phyloP scores from a whole-genome alignment of 1,140 invertebrate species.

The Sinella curviseta region DNA sequence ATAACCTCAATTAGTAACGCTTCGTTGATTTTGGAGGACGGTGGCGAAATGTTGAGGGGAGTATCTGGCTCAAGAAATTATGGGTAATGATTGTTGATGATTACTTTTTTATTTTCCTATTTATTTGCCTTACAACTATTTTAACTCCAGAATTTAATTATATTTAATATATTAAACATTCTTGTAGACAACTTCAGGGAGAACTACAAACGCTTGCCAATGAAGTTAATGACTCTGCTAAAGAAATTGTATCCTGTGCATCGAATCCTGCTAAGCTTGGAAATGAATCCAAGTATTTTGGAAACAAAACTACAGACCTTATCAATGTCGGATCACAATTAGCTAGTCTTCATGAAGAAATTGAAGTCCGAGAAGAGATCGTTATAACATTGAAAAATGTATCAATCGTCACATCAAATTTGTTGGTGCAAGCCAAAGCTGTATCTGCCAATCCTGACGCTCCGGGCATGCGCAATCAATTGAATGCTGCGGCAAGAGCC shows the following conservation, averaged over 20 bases:
- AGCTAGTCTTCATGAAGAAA: constrained; percentile 58
- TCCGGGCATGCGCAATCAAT: constrained; percentile 85
- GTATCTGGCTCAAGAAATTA: constrained; percentile 71
- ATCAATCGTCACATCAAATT: constrained; percentile 81
- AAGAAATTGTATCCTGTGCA: constrained; percentile 51
- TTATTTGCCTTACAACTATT: no score
- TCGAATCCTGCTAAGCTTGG: constrained; percentile 69
- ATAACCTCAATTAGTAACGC: constrained; percentile 77
- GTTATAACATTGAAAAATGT: constrained; percentile 83
- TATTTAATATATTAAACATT: neutral
- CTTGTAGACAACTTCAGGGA: constrained; percentile 72
- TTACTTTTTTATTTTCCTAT: no score
- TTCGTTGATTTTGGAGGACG: constrained; percentile 69
- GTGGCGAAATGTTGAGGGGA: constrained; percentile 54
- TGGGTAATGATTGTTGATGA: constrained; percentile 56
- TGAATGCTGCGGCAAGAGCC: constrained; percentile 76
- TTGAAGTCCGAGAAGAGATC: constrained; percentile 72
- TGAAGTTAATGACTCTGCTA: constrained; percentile 73
- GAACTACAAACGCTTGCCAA: constrained; percentile 80
- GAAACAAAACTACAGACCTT: constrained; percentile 53
- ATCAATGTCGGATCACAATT: constrained; percentile 41
- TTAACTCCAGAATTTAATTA: no score
- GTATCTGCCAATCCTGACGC: constrained; percentile 84
- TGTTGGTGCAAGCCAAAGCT: constrained; percentile 82
- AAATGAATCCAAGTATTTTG: constrained; percentile 72